phyloP scores from a whole-genome alignment of 37 sponge, comb jelly and placozoan genomes.

The Axinella damicornis region DNA sequence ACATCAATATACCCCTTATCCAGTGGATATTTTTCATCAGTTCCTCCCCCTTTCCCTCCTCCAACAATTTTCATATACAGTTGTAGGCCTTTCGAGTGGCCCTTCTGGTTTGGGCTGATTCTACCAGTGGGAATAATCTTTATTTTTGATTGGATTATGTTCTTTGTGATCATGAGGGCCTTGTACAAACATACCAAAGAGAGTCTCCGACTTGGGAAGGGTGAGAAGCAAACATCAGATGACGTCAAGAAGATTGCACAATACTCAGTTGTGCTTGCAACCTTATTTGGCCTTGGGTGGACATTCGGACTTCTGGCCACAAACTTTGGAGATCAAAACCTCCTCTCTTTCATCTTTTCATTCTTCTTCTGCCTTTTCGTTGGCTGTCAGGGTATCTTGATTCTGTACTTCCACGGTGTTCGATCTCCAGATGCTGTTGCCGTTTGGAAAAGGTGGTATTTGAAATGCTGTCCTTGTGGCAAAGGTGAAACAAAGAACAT shows the following conservation, averaged over 20 bases:
- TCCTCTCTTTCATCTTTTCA: neutral
- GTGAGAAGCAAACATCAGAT: neutral
- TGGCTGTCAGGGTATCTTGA: conserved; percentile 38
- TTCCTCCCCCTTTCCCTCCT: too few relatives aligned
- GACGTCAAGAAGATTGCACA: neutral
- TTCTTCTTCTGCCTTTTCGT: conserved; percentile 65
- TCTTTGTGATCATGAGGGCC: conserved; percentile 14
- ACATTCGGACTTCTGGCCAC: conserved; percentile 37
- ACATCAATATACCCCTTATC: too few relatives aligned
- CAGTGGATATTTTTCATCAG: too few relatives aligned
- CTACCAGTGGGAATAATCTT: conserved; percentile 47
- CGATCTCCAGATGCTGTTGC: conserved; percentile 36
- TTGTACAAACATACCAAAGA: neutral
- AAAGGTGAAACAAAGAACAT: too few relatives aligned
- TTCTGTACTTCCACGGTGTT: conserved; percentile 28
- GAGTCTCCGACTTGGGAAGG: neutral
- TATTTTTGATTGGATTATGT: conserved; percentile 46
- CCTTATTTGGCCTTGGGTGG: conserved; percentile 56
- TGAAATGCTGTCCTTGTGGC: too few relatives aligned
- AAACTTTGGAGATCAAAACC: neutral
- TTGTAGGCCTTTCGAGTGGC: conserved; percentile 30
- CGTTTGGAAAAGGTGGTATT: conserved; percentile 15
- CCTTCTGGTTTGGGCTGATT: conserved; percentile 47
- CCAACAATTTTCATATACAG: conserved; percentile 4
- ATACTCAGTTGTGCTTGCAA: conserved; percentile 11